A percentile compares a stretch with the other conserved stretches of the same genome.
Conservation (phyloP, 64 coral and sea anemone species). For the Dendronephthya gigantea region DNA sequence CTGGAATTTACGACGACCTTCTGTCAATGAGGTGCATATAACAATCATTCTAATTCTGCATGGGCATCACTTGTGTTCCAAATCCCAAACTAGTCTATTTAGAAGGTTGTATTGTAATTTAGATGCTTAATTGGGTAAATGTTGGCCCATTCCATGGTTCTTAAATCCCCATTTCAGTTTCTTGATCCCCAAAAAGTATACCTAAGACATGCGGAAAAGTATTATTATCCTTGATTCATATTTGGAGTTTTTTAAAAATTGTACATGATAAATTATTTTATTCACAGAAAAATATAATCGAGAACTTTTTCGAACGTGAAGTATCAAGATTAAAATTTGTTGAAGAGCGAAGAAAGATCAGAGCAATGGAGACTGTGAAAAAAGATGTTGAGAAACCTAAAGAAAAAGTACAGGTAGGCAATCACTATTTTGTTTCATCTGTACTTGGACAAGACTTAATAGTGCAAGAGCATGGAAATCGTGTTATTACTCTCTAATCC, state of each 20-base stretch:
- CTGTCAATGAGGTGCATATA: conserved; percentile 60
- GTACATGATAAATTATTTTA: not conserved
- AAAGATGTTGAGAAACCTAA: conserved; percentile 36
- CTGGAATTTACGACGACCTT: conserved; percentile 80
- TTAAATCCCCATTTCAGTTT: too few species aligned
- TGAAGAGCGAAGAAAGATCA: conserved; percentile 72
- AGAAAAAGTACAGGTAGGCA: not conserved
- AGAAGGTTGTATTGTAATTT: not conserved
- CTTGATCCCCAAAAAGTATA: too few species aligned
- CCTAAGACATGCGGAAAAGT: too few species aligned
- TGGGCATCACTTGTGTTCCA: too few species aligned
- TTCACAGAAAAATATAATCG: conserved; percentile 63
- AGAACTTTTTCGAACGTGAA: conserved; percentile 95
- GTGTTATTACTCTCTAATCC: too few species aligned
- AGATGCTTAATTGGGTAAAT: not conserved
- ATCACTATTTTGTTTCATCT: not conserved
- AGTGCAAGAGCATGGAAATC: too few species aligned
- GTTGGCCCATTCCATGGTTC: too few species aligned
- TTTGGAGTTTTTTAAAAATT: not conserved
- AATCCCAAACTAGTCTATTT: not conserved
- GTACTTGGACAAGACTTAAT: too few species aligned
- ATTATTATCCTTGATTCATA: not conserved
- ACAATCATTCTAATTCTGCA: not conserved
- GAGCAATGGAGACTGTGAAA: conserved; percentile 57
- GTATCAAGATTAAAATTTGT: conserved; percentile 78